phyloP scores from a whole-genome alignment of 2,113 vertebrate genomes.

The Pungitius pungitius region DNA sequence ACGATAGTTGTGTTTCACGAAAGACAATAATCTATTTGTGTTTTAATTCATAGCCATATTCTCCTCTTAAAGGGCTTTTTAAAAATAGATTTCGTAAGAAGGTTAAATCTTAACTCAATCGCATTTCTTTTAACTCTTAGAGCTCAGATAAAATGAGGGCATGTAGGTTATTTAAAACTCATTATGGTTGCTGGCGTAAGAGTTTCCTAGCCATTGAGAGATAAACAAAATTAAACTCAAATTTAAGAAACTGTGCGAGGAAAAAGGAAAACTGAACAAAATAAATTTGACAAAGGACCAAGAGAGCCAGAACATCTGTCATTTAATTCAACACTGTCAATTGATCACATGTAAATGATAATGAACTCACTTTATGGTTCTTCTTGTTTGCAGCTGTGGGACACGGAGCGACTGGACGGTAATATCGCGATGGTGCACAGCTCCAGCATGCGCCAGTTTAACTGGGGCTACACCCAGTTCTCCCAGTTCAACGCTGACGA shows the following conservation, averaged over 20 bases:
- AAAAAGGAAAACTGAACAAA: neutral
- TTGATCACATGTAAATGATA: neutral
- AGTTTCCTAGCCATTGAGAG: neutral
- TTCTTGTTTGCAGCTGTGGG: constrained; percentile 86
- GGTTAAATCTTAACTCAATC: neutral
- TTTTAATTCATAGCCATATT: neutral
- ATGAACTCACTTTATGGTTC: neutral
- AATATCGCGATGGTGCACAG: constrained; percentile 91
- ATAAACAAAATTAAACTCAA: neutral
- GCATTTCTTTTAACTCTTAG: neutral
- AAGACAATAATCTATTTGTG: neutral
- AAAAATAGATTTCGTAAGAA: neutral
- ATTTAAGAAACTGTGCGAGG: neutral
- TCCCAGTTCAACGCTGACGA: constrained; percentile 98
- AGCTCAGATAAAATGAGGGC: neutral
- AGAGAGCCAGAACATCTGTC: neutral
- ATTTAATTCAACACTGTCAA: neutral
- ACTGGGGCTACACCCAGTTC: constrained; percentile 99
- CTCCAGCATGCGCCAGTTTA: constrained; percentile 93
- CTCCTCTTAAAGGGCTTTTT: neutral
- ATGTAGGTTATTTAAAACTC: neutral
- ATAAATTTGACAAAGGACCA: neutral
- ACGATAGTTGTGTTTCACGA: neutral
- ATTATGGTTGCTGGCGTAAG: neutral
- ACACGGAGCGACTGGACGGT: constrained; percentile 84